Percentiles rank a stretch among this genome's conserved stretches.
phyloP scores from a whole-genome alignment of 2,888 invertebrate species.

The Tachina lurida region DNA sequence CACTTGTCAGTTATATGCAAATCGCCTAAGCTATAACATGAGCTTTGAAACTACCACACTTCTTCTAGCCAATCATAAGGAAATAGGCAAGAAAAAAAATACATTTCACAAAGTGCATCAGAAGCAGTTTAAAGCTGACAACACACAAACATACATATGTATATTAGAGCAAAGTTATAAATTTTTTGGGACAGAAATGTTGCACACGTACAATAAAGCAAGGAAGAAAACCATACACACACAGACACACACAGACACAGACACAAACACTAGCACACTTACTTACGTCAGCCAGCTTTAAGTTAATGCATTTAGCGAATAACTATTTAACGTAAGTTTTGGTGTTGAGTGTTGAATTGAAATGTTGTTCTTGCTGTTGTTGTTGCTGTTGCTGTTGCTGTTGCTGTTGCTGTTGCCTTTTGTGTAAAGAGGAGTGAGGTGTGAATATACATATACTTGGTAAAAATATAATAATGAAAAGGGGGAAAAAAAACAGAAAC shows the following conservation, averaged over 20 bases:
- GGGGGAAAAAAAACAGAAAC: not conserved
- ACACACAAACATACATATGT: conserved; percentile 25
- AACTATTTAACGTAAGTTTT: conserved; percentile 33
- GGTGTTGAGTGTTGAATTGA: conserved; percentile 55
- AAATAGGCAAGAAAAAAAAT: not conserved
- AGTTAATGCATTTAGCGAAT: conserved; percentile 15
- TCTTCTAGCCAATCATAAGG: conserved; percentile 8
- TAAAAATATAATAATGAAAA: conserved; percentile 26
- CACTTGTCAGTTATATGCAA: conserved; percentile 68
- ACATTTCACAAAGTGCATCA: conserved; percentile 23
- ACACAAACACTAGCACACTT: not conserved
- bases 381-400: no score
- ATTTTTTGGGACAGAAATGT: conserved; percentile 61
- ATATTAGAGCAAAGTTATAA: conserved; percentile 55
- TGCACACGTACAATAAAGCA: conserved; percentile 30
- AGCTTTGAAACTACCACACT: conserved; percentile 66
- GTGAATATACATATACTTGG: conserved; percentile 3
- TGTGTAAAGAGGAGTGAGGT: conserved; percentile 38
- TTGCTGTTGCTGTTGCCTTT: not conserved
- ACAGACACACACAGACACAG: not conserved
- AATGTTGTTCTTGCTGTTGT: conserved; percentile 16
- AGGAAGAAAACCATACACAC: conserved; percentile 3
- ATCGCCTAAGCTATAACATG: conserved; percentile 69
- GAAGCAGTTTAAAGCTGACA: conserved; percentile 60
- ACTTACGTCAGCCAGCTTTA: not conserved